Conservation (phyloP, 2,888 invertebrate species). For the Hyalella azteca region DNA sequence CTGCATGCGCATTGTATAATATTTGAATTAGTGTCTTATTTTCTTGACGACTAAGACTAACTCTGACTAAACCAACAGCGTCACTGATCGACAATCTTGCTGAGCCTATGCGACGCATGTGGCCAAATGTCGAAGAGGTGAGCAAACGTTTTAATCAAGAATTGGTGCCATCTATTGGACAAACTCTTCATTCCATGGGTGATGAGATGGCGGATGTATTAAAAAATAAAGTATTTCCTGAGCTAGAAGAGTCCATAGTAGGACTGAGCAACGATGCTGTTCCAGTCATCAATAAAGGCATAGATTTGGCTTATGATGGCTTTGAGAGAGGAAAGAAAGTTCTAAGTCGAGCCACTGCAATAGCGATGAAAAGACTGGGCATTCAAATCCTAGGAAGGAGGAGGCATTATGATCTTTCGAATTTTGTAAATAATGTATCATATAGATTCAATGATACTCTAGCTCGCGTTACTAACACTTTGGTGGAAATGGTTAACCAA, state of each 20-base stretch:
- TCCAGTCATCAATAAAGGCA: constrained; percentile 51
- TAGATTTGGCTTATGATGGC: constrained; percentile 47
- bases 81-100: constrained; percentile 7
- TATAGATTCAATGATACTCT: constrained; percentile 45
- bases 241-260: constrained; percentile 49
- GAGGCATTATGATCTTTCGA: constrained; percentile 49
- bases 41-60: constrained; percentile 1
- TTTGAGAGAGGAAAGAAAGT: constrained; percentile 44
- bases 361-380: constrained; percentile 48
- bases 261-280: constrained; percentile 54
- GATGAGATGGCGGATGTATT: constrained; percentile 44
- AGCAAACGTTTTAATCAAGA: constrained; percentile 39
- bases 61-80: constrained; percentile 1
- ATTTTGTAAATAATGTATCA: constrained; percentile 47
- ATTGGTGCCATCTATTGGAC: constrained; percentile 44
- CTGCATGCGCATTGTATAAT: no score
- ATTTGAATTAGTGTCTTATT: no score
- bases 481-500: constrained; percentile 25
- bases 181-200: constrained; percentile 32
- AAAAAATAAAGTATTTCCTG: constrained; percentile 43
- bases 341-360: constrained; percentile 46
- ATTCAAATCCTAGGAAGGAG: constrained; percentile 47
- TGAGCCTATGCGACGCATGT: not conserved
- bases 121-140: constrained; percentile 6
- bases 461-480: constrained; percentile 21